Base-by-base conservation (phyloP, 2,113 vertebrate genomes). In the Heterotilapia buettikoferi region DNA sequence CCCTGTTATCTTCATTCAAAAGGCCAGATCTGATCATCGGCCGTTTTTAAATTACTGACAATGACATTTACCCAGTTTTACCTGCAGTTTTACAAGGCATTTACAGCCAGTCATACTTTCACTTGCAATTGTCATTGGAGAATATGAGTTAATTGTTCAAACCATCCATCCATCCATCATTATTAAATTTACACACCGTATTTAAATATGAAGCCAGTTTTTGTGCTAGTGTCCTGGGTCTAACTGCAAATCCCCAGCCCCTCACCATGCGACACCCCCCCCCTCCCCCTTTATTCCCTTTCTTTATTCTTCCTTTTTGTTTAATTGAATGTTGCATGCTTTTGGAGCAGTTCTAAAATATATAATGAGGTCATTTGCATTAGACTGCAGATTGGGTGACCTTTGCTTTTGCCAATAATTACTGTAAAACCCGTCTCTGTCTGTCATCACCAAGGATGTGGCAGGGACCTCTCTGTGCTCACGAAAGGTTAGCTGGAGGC, bases 321-420 rank as follows among this genome's bases (percentile, higher is more conserved):
- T 95, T 94, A 94, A 84, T 94, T 97, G 94, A 97, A 96, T 96
- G 96, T 96, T 94, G 96, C 94, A 95, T 96, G 95, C 89, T 89
- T 96, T 96, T 94, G 89, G 96, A 95, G 94, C 93, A 93, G 89
- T 93, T 93, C 91, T 94, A 95, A 96, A 95, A 96, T 95, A 96
- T 96, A 94, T 96, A 97, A 97, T 97, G 96, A 97, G 96, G 95
- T 96, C 94, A 96, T 97, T 97, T 97, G 95, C 96, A 97, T 97
- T 96, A 96, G 92, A 93, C 95, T 96, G 94, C 92, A 96, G 97
- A 97, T 97, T 96, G 94, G 86, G 26, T 97, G 96, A 97, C 96
- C 97, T 98, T 97, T 98, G 96, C 95, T 96, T 97, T 96, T 97
- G 96, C 94, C 96, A 96, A 96, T 98, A 97, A 98, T 97, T 97